Conservation (phyloP, 2,888 invertebrate species). For the Spialia ferax region DNA sequence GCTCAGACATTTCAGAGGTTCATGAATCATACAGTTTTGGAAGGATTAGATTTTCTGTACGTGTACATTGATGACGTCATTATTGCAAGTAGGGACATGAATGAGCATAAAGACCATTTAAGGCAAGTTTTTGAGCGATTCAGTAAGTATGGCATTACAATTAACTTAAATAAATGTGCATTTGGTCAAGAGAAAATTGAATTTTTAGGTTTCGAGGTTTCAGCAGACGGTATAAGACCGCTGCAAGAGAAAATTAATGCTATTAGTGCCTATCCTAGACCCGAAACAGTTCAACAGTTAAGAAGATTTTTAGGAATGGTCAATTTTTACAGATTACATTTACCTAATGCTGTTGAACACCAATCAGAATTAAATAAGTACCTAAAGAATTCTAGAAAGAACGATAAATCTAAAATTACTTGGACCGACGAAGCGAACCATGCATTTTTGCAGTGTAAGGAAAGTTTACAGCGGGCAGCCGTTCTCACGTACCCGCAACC, state of each 20-base stretch:
- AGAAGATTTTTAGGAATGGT: constrained; percentile 15
- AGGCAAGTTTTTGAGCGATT: background rate
- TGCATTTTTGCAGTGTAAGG: constrained; percentile 15
- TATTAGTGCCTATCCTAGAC: constrained; percentile 8
- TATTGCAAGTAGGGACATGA: background rate
- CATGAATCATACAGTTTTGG: background rate
- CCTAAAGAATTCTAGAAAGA: constrained; percentile 8
- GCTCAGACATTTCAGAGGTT: background rate
- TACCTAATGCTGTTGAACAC: constrained; percentile 5
- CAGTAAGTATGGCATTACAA: constrained; percentile 11
- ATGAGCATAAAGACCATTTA: constrained; percentile 3
- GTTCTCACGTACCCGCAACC: constrained; percentile 1
- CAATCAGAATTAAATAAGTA: constrained; percentile 22
- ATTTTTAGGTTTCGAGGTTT: constrained; percentile 5
- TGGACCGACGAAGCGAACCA: constrained; percentile 6
- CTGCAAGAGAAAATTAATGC: background rate
- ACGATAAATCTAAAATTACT: constrained; percentile 10
- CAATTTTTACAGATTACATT: constrained; percentile 21
- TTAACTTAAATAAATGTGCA: constrained; percentile 15
- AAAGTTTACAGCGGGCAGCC: background rate
- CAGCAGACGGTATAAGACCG: background rate
- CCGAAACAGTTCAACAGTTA: constrained; percentile 3
- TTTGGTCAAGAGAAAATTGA: constrained; percentile 3
- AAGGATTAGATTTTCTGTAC: constrained; percentile 14
- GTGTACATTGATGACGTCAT: constrained; percentile 13